Evolutionary conservation across 2,888 invertebrate species (phyloP).

Genomic region (Drosophila emarginata): DNA sequence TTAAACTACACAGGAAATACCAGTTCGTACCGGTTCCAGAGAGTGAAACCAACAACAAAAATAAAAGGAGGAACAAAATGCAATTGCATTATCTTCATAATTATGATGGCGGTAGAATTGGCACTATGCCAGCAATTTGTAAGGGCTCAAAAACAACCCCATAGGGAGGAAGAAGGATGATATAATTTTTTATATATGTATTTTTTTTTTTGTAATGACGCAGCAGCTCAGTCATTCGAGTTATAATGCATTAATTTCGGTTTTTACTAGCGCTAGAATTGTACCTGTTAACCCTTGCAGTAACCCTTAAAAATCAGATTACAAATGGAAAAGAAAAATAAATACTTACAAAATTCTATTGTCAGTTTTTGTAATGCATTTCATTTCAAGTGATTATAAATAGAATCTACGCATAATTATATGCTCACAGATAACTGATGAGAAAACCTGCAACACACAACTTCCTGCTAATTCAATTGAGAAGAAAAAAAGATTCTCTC

Average conservation of each 20-base stretch:
- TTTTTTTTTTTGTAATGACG: background rate
- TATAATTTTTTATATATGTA: background rate
- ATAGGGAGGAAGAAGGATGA: background rate
- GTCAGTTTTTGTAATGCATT: background rate
- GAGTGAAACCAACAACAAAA: background rate
- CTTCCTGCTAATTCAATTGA: background rate
- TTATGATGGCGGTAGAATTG: background rate
- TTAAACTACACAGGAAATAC: background rate
- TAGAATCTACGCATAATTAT: background rate
- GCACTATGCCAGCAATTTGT: background rate
- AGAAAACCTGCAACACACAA: background rate
- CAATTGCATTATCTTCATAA: conserved; percentile 3
- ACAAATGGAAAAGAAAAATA: background rate
- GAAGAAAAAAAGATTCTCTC: background rate
- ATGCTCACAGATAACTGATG: background rate
- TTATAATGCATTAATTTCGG: background rate
- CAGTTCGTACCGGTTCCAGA: background rate
- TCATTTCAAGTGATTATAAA: background rate
- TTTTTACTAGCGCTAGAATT: no score
- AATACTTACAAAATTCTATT: background rate
- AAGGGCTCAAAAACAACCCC: background rate
- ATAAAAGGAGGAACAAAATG: background rate
- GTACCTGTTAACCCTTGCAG: no score
- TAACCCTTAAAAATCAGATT: no score
- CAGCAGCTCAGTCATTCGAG: background rate